Base-by-base conservation (phyloP, 1,140 invertebrate species). In the Meloidogyne exigua region DNA sequence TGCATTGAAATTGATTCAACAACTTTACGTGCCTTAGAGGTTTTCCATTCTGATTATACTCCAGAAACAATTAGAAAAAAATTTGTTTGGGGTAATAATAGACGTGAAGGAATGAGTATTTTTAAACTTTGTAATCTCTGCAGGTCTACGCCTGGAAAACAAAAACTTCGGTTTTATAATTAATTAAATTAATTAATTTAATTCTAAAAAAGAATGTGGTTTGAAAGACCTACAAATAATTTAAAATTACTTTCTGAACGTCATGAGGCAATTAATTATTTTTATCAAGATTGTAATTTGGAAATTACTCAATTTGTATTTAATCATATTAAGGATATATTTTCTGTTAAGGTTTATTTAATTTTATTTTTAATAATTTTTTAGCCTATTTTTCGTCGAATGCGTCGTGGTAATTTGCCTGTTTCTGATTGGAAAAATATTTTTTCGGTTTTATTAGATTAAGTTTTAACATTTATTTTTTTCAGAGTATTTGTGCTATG, bases 221-320 rank as follows among this genome's bases (percentile, higher is more conserved):
- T 86, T 71, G 57, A 74, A 36, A 66, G 83, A 49, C 85, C 85
- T 2, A 81, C 77, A 12, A 77, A 68, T 12, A 80, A 86, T 70
- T 36, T 77, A 67, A 68, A 70, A 25, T 64, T 85, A 13, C 76
- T 86, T 13, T 13, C 66, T 12, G 57, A 70, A 15, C 76, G 85
- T 7, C 85, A 86, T 23, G 78, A 81, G 36, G 86, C 79, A 13
- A 76, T 86, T 23, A 75, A 79, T 11, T 86, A 81, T 68, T 86
- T 86, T 77, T 70, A 70, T 26, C 84, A 86, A 28, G 84, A 85
- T 73, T 86, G 81, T 64, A 84, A 85, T 67, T 28, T 81, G 3
- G 80, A 83, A 42, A 71, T 80, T 13, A 79, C 77, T 18, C 26
- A 66, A 15, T 79, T 71, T 62, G 12, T 86, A 21, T 68, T 77